Conservation (phyloP, 1,140 invertebrate species). For the Trissolcus basalis region DNA sequence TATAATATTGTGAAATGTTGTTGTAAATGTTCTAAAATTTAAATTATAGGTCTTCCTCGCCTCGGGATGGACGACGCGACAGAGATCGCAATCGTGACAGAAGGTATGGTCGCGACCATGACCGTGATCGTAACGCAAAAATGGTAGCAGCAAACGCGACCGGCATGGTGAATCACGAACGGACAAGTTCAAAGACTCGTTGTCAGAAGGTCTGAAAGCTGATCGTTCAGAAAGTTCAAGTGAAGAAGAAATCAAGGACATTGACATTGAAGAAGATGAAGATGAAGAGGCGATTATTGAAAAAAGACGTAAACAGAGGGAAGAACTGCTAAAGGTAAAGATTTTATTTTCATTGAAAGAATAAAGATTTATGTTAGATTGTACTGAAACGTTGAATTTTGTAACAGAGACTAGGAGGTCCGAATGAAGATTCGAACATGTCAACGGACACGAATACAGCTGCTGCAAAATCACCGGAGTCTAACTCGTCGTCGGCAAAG, state of each 20-base stretch:
- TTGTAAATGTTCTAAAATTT: no score
- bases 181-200: conserved; percentile 87
- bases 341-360: background rate
- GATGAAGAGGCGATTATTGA: conserved; percentile 97
- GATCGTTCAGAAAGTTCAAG: conserved; percentile 79
- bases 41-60: conserved; percentile 35
- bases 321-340: conserved; percentile 88
- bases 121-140: conserved; percentile 64
- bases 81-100: conserved; percentile 59
- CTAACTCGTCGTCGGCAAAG: conserved; percentile 64
- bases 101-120: conserved; percentile 64
- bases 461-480: conserved; percentile 63
- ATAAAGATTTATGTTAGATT: background rate
- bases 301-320: conserved; percentile 89
- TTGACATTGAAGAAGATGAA: conserved; percentile 91
- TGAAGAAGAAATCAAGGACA: conserved; percentile 84
- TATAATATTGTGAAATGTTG: no score
- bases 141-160: conserved; percentile 69
- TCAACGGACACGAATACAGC: conserved; percentile 68
- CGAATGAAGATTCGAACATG: conserved; percentile 80
- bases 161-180: conserved; percentile 48
- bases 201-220: conserved; percentile 87
- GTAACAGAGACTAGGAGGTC: conserved; percentile 78
- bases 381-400: background rate
- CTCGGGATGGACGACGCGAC: conserved; percentile 49